Evolutionary conservation across 2,888 invertebrate genomes (phyloP), one percentile per base, ranked within the genome.

Genomic region (Rhamnusium bicolor): DNA sequence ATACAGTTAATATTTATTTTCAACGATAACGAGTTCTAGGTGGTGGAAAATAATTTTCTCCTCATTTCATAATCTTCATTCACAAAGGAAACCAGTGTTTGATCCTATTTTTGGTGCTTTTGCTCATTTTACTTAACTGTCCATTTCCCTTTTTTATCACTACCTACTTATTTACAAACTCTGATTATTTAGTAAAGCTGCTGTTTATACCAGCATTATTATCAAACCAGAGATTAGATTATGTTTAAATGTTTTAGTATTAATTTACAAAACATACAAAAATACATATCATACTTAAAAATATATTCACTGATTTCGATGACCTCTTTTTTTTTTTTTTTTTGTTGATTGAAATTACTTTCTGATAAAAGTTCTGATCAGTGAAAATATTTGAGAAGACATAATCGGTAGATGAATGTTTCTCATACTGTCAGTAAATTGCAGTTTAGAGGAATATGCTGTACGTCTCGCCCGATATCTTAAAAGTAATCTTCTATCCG

Each of bases 341-440:
- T n/a, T n/a, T n/a, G 29, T 16, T 7, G 8, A 56, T 46, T 46
- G 3, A 19, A 46, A 46, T 1, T 8, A n/a, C n/a, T n/a, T n/a
- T n/a, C n/a, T n/a, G n/a, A n/a, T n/a, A n/a, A n/a, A n/a, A n/a
- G n/a, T 19, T 14, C n/a, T 27, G 54, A 70, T 40, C 47, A 18
- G 66, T 71, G 71, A 66, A 66, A 14, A 71, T 71, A 62, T 66
- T 71, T 56, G 2, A 21, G 19, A 53, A 66, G 71, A 66, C 61
- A 32, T 71, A 71, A 71, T 71, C 66, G 66, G 16, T 32, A 71
- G 46, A 66, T 53, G 12, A 46, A 18, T 5, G 12, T 32, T 32
- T 32, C 32, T 32, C 12, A 32, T 10, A 32, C 12, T 10, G 0
- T 10, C 6, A 2, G 10, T 3, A 54, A 54, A 21, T 10, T 24